Conservation (phyloP, 2,113 vertebrate genomes). For the Hippoglossus stenolepis region DNA sequence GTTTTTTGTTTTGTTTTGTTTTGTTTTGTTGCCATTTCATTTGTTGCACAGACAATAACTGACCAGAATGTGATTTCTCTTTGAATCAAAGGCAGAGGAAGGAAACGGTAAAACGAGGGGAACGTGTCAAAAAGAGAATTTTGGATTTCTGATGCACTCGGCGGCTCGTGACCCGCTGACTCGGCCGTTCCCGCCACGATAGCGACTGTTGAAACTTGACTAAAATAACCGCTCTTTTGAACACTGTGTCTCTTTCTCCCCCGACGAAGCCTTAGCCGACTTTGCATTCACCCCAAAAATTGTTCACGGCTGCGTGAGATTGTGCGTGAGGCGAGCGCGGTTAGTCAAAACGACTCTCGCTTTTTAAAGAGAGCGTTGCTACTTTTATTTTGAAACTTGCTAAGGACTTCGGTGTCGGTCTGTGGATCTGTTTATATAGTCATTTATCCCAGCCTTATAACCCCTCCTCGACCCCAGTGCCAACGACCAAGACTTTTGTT, state of each 20-base stretch:
- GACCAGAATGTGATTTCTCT: background rate
- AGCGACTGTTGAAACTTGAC: slow-evolving; percentile 77
- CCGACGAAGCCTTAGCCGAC: slow-evolving; percentile 73
- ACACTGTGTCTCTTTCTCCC: slow-evolving; percentile 77
- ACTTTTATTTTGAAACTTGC: slow-evolving; percentile 52
- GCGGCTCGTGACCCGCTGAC: slow-evolving; percentile 42
- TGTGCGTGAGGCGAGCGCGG: background rate
- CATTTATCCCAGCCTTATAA: no score
- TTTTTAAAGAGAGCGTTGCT: slow-evolving; percentile 43
- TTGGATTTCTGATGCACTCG: slow-evolving; percentile 10
- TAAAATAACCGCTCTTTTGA: slow-evolving; percentile 66
- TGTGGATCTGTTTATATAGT: slow-evolving; percentile 28
- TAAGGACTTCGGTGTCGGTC: slow-evolving; percentile 57
- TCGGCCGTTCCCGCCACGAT: slow-evolving; percentile 54
- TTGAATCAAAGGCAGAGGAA: background rate
- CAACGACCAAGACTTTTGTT: slow-evolving; percentile 70
- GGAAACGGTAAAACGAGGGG: background rate
- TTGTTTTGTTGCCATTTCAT: slow-evolving; percentile 11
- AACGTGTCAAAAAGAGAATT: background rate
- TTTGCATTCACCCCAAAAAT: slow-evolving; percentile 47
- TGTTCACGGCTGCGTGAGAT: slow-evolving; percentile 53
- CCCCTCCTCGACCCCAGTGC: slow-evolving; percentile 62
- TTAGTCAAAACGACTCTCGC: slow-evolving; percentile 39
- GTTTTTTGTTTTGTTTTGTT: background rate
- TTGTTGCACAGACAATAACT: slow-evolving; percentile 37